Base-by-base conservation (phyloP, 2,113 vertebrate genomes). In the Malurus melanocephalus region DNA sequence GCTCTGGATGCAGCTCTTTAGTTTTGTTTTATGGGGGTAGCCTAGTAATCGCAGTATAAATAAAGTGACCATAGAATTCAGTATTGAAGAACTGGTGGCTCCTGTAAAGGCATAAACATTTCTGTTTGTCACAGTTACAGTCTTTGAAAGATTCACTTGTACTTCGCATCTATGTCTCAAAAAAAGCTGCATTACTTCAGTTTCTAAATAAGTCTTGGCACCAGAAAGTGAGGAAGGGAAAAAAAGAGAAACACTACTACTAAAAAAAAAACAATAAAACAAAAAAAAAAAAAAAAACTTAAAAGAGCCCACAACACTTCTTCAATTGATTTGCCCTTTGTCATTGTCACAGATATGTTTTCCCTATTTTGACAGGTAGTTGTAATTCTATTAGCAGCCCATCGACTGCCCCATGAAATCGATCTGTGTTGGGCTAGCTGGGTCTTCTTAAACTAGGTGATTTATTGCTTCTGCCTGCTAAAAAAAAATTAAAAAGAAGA, bases 381-480 rank as follows among this genome's bases (percentile, higher is more conserved):
- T 98, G 97, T 98, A 98, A 98, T 98, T 98, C 97, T 97, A 97
- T 98, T 98, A 98, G 93, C 89, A 97, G 93, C 74, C 95, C 96
- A 98, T 98, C 92, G 96, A 97, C 96, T 97, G 96, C 96, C 95
- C 94, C 66, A 13, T 95, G 97, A 97, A 98, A 97, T 98, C 94
- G 93, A 98, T 95, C 97, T 95, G 74, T 89, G 96, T 94, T 92
- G 88, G 92, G 83, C 93, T 97, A 95, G 91, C 96, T 94, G 93
- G 94, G 94, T 97, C 97, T 95, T 97, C 96, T 95, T 98, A 97
- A 98, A 98, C 95, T 73, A 92, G 89, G 93, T 98, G 98, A 98
- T 98, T 97, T 98, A 98, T 97, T 97, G 96, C 95, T 98, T 97
- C 96, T 97, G 95, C 95, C 92, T 96, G 87, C 76, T 95, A 89